These are phyloP conservation scores for Podarcis raffonei DNA, from an alignment of 2,113 vertebrate genomes.

Conservation along the genomic window DNA sequence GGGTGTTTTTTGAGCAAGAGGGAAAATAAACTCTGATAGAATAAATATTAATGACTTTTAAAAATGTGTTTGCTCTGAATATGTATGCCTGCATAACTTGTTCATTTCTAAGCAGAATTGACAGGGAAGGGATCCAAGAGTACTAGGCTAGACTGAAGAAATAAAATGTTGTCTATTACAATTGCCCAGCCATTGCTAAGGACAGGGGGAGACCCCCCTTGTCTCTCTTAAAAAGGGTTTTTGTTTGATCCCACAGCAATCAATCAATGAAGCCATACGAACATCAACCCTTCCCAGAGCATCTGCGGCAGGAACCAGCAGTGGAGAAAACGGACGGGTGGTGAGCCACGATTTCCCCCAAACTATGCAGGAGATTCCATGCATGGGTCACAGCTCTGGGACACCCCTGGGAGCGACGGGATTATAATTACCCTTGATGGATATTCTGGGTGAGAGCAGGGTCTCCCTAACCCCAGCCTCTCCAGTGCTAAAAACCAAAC, in stretches of 20 bases:
- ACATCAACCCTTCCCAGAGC: constrained; percentile 92
- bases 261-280: constrained; percentile 96
- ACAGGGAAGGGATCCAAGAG: constrained; percentile 21
- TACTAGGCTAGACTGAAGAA: constrained; percentile 10
- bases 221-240: constrained; percentile 86
- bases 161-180: constrained; percentile 21
- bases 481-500: constrained; percentile 87
- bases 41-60: neutral
- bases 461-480: constrained; percentile 71
- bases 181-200: constrained; percentile 66
- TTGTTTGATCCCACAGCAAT: constrained; percentile 91
- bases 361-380: constrained; percentile 96
- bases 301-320: constrained; percentile 87
- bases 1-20: neutral
- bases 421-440: constrained; percentile 86
- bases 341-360: constrained; percentile 98
- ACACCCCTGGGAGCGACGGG: constrained; percentile 96
- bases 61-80: neutral
- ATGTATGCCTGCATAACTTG: neutral
- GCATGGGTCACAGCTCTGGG: constrained; percentile 97
- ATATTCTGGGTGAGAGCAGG: constrained; percentile 76
- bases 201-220: constrained; percentile 79
- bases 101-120: constrained; percentile 1
- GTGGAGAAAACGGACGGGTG: constrained; percentile 95
- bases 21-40: neutral